Percentiles rank a stretch among this genome's conserved stretches.
Conservation (phyloP, 2,113 vertebrate species). For the Pyxicephalus adspersus region DNA sequence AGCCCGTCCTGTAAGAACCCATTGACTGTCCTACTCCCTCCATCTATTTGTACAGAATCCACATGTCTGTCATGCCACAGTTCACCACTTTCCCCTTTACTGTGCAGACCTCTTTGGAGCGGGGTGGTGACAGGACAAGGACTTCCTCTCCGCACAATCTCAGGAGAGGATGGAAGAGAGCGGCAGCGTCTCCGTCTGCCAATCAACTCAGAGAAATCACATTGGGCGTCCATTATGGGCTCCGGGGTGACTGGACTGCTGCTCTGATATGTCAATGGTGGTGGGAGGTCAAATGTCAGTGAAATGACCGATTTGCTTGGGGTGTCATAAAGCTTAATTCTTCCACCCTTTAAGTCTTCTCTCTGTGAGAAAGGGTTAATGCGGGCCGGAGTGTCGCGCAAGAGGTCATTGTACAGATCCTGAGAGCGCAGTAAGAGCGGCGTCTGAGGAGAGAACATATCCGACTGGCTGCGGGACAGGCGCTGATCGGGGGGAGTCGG, state of each 20-base stretch:
- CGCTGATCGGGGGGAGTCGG: constrained; percentile 65
- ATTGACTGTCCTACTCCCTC: background rate
- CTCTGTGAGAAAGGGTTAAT: constrained; percentile 92
- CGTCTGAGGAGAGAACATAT: constrained; percentile 73
- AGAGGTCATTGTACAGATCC: constrained; percentile 45
- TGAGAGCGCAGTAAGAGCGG: constrained; percentile 21
- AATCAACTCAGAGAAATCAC: constrained; percentile 59
- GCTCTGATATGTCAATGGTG: constrained; percentile 66
- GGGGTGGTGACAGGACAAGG: constrained; percentile 39
- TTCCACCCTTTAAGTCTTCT: constrained; percentile 88
- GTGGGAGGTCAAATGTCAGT: constrained; percentile 81
- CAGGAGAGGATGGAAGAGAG: constrained; percentile 85
- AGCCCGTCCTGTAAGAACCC: background rate
- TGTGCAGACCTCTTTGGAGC: background rate
- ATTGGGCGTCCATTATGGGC: constrained; percentile 60
- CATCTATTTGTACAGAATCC: background rate
- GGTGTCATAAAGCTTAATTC: constrained; percentile 89
- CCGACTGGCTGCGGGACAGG: constrained; percentile 85
- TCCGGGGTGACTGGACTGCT: constrained; percentile 67
- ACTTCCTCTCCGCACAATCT: constrained; percentile 70
- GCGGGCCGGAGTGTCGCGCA: constrained; percentile 71
- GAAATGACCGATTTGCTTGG: constrained; percentile 89
- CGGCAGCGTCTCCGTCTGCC: constrained; percentile 75
- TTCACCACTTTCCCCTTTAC: constrained; percentile 56
- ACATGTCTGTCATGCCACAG: constrained; percentile 16